Evolutionary conservation across 2,797 vertebrate species (phyloP).

Genomic region (Percopsis omiscomaycus): DNA sequence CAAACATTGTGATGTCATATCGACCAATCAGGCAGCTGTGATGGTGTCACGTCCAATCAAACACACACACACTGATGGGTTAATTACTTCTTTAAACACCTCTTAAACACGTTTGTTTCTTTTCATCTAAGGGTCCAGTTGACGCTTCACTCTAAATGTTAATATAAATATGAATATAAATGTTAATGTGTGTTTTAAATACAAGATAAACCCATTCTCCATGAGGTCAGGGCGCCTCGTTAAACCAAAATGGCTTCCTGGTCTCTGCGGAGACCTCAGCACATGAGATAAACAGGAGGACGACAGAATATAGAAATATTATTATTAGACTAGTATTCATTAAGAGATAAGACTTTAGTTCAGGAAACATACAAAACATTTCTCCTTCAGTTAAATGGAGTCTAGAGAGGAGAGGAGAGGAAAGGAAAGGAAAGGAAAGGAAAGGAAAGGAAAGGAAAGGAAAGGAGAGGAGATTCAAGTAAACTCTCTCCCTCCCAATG

Average conservation of each 20-base stretch:
- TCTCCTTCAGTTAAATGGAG: neutral
- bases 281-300: conserved; percentile 41
- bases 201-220: conserved; percentile 54
- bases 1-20: conserved; percentile 55
- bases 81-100: conserved; percentile 67
- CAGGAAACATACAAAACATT: no score
- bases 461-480: neutral
- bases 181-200: conserved; percentile 72
- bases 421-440: neutral
- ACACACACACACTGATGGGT: conserved; percentile 66
- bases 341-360: conserved; percentile 47
- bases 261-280: conserved; percentile 37
- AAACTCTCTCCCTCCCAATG: conserved; percentile 11
- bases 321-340: conserved; percentile 36
- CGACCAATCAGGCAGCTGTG: conserved; percentile 40
- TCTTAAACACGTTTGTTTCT: conserved; percentile 68
- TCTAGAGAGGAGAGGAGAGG: neutral
- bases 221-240: conserved; percentile 79
- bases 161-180: conserved; percentile 66
- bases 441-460: neutral
- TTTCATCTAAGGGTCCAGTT: conserved; percentile 42
- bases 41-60: conserved; percentile 60
- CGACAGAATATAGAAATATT: conserved; percentile 6
- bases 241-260: conserved; percentile 72
- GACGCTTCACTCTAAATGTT: conserved; percentile 87